These are phyloP conservation scores for Amiota mariae DNA, from an alignment of 2,888 invertebrate genomes.

Conservation along the genomic window DNA sequence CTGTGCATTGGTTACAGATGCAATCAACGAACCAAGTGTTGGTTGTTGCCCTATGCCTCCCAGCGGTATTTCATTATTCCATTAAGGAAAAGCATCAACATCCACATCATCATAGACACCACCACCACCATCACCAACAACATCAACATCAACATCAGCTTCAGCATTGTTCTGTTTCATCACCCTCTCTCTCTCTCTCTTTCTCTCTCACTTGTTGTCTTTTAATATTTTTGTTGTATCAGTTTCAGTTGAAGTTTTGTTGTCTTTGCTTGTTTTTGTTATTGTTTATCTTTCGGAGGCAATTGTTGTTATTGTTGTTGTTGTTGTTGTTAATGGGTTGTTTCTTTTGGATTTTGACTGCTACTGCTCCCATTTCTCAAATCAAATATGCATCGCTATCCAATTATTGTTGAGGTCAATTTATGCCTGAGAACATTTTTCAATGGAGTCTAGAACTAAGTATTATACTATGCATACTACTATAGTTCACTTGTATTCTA, in stretches of 20 bases:
- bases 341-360: no score
- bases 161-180: not conserved
- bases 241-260: not conserved
- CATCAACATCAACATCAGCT: not conserved
- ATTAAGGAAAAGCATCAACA: conserved; percentile 1
- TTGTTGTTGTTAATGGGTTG: no score
- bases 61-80: conserved; percentile 21
- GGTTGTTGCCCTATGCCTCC: not conserved
- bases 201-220: not conserved
- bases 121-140: not conserved
- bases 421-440: not conserved
- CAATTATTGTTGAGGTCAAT: conserved; percentile 18
- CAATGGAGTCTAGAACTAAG: no score
- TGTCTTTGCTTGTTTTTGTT: not conserved
- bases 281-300: not conserved
- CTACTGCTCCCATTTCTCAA: not conserved
- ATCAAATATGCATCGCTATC: conserved; percentile 6
- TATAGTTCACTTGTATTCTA: no score
- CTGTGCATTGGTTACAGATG: no score
- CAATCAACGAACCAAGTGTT: not conserved
- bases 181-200: no score
- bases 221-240: not conserved
- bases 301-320: not conserved
- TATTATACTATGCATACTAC: no score
- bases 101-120: not conserved